Base-by-base conservation (phyloP, 2,888 invertebrate species). In the Schizotus pectinicornis region DNA sequence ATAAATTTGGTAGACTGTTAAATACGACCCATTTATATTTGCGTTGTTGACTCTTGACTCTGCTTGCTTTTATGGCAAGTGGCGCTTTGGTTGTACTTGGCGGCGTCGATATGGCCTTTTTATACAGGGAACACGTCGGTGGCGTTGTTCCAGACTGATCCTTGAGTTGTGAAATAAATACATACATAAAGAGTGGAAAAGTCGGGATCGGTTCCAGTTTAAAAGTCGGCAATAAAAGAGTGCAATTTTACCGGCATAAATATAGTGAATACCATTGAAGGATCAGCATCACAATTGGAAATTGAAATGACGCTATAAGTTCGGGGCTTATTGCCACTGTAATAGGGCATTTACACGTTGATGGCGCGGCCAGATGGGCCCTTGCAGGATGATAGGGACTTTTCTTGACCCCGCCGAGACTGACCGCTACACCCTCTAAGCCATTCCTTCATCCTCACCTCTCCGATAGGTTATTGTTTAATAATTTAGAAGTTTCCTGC, bases 271-370 rank as follows among this genome's bases (percentile, higher is more conserved):
- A 56, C 53, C 49, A 52, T 59, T 65, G 67, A 66, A 67, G 69
- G 71, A 73, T 70, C 72, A 67, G 67, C 71, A 77, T 77, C 72
- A 77, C 77, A 76, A 78, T 79, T 78, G 76, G 77, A 78, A 77
- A 78, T 77, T 77, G 77, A 78, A 78, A 77, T 74, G 76, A 74
- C 68, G 72, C 74, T 67, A 74, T 78, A 77, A 76, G 76, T 78
- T 75, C 63, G 70, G 68, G 71, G 73, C 75, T 76, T 77, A 76
- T 72, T 69, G 75, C 71, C 69, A 57, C 69, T 68, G 73, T 75
- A 77, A 78, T 77, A 72, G 77, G 73, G 69, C 77, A 77, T 79
- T 78, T 76, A 75, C 75, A 75, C 74, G 71, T 77, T 75, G 77
- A 77, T 76, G 70, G 76, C 73, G 65, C 64, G 68, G 70, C 68